Percentiles rank a stretch among this genome's conserved stretches.
These are phyloP conservation scores for Tenthredo livida DNA, from an alignment of 2,888 invertebrate genomes.

Conservation along the genomic window DNA sequence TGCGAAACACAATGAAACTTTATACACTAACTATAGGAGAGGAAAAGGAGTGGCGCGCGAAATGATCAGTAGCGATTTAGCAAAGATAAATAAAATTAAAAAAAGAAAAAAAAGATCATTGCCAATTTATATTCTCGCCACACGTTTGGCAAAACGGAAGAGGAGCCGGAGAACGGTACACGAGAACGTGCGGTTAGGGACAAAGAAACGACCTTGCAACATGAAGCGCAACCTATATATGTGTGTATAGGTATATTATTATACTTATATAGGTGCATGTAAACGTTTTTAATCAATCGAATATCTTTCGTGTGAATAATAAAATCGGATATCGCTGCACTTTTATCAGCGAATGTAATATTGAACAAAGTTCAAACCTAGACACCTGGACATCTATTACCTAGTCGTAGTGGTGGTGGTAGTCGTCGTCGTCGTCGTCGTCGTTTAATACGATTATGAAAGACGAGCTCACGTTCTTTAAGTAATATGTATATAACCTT, in stretches of 20 bases:
- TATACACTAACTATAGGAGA: not conserved
- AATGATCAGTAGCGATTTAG: not conserved
- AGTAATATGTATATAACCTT: not conserved
- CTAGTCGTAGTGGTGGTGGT: not conserved
- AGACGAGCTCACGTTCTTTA: not conserved
- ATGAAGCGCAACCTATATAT: conserved; percentile 53
- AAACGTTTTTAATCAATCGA: too few relatives aligned
- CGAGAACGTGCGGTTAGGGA: conserved; percentile 34
- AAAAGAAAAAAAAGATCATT: not conserved
- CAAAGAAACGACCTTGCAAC: conserved; percentile 51
- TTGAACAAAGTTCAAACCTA: too few relatives aligned
- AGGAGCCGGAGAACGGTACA: conserved; percentile 35
- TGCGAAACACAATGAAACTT: too few relatives aligned
- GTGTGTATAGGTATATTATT: not conserved
- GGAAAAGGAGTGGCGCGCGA: conserved; percentile 6
- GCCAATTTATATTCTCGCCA: conserved; percentile 14
- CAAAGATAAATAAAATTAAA: not conserved
- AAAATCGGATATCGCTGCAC: too few relatives aligned
- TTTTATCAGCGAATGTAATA: too few relatives aligned
- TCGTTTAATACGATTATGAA: not conserved
- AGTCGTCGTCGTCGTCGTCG: not conserved
- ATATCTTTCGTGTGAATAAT: too few relatives aligned
- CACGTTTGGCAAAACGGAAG: conserved; percentile 39
- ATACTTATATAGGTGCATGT: too few relatives aligned
- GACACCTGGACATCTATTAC: too few relatives aligned